phyloP scores from a whole-genome alignment of 2,797 vertebrate genomes.

The Otus scops region DNA sequence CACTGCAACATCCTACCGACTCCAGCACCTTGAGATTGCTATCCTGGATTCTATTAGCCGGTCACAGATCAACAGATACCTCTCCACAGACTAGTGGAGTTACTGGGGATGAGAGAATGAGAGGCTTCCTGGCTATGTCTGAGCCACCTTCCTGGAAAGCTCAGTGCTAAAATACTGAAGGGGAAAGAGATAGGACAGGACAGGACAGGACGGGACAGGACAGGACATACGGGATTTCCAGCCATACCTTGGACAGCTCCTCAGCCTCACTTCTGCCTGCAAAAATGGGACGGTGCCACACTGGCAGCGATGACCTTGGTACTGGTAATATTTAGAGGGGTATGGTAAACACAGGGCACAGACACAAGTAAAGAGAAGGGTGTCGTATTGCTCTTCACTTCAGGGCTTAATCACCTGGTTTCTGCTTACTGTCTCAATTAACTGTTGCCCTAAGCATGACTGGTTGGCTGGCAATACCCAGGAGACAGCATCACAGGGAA shows the following conservation, averaged over 20 bases:
- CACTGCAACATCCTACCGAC: background rate
- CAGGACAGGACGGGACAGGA: background rate
- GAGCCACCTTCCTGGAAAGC: background rate
- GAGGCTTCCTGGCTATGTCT: background rate
- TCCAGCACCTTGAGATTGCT: background rate
- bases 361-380: background rate
- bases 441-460: background rate
- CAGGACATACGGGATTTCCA: accelerated
- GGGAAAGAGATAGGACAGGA: background rate
- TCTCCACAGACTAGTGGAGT: background rate
- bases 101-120: background rate
- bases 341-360: background rate
- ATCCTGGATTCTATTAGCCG: background rate
- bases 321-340: slow-evolving; percentile 7
- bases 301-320: background rate
- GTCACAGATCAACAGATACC: background rate
- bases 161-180: background rate
- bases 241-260: slow-evolving; percentile 72
- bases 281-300: background rate
- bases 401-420: slow-evolving; percentile 33
- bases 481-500: background rate
- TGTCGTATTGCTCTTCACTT: slow-evolving; percentile 15
- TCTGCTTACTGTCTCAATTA: slow-evolving; percentile 66
- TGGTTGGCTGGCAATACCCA: background rate
- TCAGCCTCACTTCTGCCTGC: background rate